These are phyloP conservation scores for Aphrocallistes beatrix DNA, from an alignment of 37 sponge, comb jelly and placozoan genomes.

Conservation along the genomic window DNA sequence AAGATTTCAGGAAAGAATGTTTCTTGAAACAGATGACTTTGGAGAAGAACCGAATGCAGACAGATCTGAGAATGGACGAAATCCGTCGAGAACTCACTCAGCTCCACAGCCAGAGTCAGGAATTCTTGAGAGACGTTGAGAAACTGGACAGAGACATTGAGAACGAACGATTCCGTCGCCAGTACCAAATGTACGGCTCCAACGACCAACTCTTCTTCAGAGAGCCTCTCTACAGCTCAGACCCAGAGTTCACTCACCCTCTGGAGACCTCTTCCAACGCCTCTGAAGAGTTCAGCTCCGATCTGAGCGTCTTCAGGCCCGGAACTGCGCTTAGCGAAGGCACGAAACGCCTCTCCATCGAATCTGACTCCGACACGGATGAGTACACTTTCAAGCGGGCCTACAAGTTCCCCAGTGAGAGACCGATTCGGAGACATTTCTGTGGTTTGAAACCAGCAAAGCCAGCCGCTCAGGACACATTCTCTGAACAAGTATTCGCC, in stretches of 20 bases:
- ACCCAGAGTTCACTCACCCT: neutral
- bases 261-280: neutral
- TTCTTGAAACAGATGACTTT: neutral
- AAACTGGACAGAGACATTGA: neutral
- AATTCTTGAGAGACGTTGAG: neutral
- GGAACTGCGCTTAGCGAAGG: neutral
- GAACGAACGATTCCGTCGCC: neutral
- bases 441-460: neutral
- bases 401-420: neutral
- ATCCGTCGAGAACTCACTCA: neutral
- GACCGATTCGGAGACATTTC: neutral
- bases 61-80: neutral
- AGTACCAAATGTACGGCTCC: neutral
- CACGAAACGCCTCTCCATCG: neutral
- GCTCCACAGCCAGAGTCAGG: neutral
- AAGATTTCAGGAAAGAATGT: neutral
- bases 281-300: neutral
- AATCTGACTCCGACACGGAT: neutral
- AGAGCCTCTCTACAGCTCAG: neutral
- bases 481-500: slow-evolving; percentile 13
- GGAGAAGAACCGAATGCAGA: slow-evolving; percentile 1
- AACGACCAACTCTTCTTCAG: neutral
- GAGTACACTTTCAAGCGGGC: neutral
- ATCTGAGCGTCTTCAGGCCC: neutral
- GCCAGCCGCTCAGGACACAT: neutral